Percentiles rank a stretch among this genome's conserved stretches.
Conservation (phyloP, 2,888 invertebrate genomes). For the Polydrusus cervinus region DNA sequence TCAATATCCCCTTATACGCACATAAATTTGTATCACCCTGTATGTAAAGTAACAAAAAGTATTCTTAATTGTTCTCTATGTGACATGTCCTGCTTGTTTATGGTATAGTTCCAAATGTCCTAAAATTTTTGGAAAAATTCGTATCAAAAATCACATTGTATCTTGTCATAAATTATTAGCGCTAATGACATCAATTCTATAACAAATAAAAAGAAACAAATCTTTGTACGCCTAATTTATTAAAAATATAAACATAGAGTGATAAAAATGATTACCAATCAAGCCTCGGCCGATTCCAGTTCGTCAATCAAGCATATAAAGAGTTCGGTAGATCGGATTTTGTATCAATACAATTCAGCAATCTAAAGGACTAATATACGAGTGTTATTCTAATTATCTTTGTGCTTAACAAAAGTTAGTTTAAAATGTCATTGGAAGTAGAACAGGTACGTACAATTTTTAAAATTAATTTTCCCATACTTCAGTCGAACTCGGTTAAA, state of each 20-base stretch:
- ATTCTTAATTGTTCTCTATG: too few species aligned
- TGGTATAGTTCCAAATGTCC: too few species aligned
- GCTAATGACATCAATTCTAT: background rate
- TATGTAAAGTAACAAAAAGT: too few species aligned
- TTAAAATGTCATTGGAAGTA: background rate
- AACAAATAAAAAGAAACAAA: background rate
- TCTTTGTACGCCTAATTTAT: background rate
- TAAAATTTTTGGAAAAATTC: background rate
- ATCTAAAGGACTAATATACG: background rate
- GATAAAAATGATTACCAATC: background rate
- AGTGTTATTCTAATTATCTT: background rate
- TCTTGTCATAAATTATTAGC: background rate
- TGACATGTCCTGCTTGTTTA: too few species aligned
- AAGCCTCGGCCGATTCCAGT: too few species aligned
- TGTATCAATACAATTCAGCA: background rate
- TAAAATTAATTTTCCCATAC: too few species aligned
- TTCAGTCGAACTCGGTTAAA: too few species aligned
- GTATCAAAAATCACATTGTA: too few species aligned
- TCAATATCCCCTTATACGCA: too few species aligned
- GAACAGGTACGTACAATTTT: conserved; percentile 2
- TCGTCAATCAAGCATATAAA: background rate
- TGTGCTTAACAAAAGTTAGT: background rate
- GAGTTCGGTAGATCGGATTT: background rate
- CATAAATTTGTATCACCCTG: too few species aligned
- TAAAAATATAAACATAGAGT: background rate